Percentiles rank a stretch among this genome's conserved stretches.
phyloP scores from a whole-genome alignment of 1,140 invertebrate species.

The Oedothorax gibbosus region DNA sequence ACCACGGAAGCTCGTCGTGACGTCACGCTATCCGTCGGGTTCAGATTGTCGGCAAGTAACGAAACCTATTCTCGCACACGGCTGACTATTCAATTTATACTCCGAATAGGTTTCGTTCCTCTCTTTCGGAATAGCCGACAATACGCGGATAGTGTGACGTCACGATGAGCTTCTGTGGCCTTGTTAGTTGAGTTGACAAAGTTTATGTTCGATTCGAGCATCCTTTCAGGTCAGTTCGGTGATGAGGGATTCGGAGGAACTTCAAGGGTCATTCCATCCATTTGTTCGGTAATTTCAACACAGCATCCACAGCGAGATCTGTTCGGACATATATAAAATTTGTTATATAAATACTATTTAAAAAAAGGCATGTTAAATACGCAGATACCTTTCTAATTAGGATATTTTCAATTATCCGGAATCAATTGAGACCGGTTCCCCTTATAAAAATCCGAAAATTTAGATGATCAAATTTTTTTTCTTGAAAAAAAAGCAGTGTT shows the following conservation, averaged over 20 bases:
- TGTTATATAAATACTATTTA: not conserved
- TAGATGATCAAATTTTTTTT: not conserved
- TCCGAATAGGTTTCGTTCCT: no score
- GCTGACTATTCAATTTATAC: no score
- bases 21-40: no score
- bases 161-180: no score
- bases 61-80: no score
- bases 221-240: not conserved
- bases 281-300: not conserved
- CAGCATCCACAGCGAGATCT: slow-evolving; percentile 2
- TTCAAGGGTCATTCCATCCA: slow-evolving; percentile 11
- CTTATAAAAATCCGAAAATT: not conserved
- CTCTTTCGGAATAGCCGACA: no score
- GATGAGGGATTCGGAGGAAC: not conserved
- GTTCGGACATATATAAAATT: not conserved
- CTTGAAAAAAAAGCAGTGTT: no score
- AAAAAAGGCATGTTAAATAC: not conserved
- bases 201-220: not conserved
- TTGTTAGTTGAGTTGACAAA: no score
- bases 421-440: not conserved
- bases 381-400: not conserved
- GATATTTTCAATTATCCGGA: not conserved
- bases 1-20: no score
- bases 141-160: no score
- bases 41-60: no score